Percentiles rank a stretch among this genome's conserved stretches.
phyloP scores from a whole-genome alignment of 1,140 invertebrate species.

The Drosophila hydei region DNA sequence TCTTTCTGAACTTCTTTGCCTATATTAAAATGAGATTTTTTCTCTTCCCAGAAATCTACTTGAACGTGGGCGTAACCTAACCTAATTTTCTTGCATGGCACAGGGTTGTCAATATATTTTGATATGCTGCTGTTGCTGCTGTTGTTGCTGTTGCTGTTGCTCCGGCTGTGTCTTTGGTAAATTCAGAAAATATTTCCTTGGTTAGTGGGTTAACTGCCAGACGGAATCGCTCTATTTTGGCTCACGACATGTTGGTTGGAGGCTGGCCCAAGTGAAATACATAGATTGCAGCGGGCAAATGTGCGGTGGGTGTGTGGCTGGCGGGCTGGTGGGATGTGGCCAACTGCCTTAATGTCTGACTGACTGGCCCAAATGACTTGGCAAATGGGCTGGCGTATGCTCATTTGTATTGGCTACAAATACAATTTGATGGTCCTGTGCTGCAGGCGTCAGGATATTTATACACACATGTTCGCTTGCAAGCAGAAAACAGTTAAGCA shows the following conservation, averaged over 20 bases:
- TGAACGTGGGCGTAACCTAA: conserved; percentile 19
- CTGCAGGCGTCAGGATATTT: conserved; percentile 67
- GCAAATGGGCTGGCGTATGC: conserved; percentile 79
- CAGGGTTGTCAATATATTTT: conserved; percentile 47
- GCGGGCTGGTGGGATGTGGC: conserved; percentile 30
- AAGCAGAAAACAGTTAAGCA: conserved; percentile 67
- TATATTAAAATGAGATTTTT: conserved; percentile 14
- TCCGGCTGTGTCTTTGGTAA: not conserved
- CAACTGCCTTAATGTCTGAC: conserved; percentile 39
- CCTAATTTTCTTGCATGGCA: conserved; percentile 24
- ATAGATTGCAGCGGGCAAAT: conserved; percentile 34
- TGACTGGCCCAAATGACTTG: conserved; percentile 66
- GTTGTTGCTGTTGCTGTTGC: conserved; percentile 6
- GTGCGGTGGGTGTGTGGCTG: not conserved
- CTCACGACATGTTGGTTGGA: conserved; percentile 54
- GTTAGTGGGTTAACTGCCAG: conserved; percentile 77
- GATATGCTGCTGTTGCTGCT: conserved; percentile 29
- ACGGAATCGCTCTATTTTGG: conserved; percentile 71
- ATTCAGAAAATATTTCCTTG: conserved; percentile 49
- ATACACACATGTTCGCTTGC: conserved; percentile 70
- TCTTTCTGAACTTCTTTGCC: conserved; percentile 3
- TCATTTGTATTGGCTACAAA: conserved; percentile 82
- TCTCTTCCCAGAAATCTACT: not conserved
- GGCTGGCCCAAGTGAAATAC: conserved; percentile 23
- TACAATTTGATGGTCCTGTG: conserved; percentile 76